Evolutionary conservation across 1,140 invertebrate species (phyloP).

Genomic region (Pectinophora gossypiella): DNA sequence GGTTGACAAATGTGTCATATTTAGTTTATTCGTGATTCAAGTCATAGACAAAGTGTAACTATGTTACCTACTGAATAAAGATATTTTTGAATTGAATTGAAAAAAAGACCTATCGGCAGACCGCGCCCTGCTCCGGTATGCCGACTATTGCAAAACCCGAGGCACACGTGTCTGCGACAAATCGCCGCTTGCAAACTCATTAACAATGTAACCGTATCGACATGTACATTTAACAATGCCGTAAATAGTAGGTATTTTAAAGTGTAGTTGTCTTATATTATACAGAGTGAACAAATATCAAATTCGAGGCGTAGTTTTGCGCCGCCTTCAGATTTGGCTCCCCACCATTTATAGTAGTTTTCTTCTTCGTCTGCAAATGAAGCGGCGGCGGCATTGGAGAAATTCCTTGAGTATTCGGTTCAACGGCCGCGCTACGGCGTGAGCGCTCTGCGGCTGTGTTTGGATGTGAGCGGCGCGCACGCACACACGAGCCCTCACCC

Average conservation of each 20-base stretch:
- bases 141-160: constrained; percentile 35
- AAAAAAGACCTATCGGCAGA: constrained; percentile 27
- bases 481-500: constrained; percentile 40
- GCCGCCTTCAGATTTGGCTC: background rate
- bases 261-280: no score
- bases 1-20: constrained; percentile 12
- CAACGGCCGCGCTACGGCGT: constrained; percentile 63
- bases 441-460: constrained; percentile 38
- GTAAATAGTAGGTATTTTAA: no score
- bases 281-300: no score
- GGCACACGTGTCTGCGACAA: constrained; percentile 43
- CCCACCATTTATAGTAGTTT: constrained; percentile 20
- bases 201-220: background rate
- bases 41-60: no score
- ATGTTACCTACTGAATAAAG: no score
- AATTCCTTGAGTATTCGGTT: constrained; percentile 72
- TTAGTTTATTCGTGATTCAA: constrained; percentile 33
- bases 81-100: no score
- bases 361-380: constrained; percentile 40
- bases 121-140: constrained; percentile 48
- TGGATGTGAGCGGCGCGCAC: constrained; percentile 38
- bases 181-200: constrained; percentile 13
- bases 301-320: background rate
- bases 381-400: constrained; percentile 51
- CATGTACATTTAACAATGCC: background rate